A percentile compares a stretch with the other conserved stretches of the same genome.
These are phyloP conservation scores for Clarias fuscus DNA, from an alignment of 2,797 vertebrate genomes.

Conservation along the genomic window DNA sequence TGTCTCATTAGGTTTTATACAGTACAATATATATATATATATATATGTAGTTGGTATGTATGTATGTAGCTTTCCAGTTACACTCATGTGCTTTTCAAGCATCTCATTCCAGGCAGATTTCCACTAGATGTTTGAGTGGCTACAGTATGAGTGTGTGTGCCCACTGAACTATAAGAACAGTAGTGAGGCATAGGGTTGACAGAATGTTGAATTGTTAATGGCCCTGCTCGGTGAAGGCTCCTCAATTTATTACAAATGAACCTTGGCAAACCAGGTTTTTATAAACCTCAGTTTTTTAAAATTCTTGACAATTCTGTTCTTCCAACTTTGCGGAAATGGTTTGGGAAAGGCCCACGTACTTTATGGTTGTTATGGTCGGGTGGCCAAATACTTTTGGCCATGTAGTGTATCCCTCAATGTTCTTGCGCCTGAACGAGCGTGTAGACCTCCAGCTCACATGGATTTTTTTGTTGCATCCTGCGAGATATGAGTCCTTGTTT, in stretches of 20 bases:
- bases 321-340: background rate
- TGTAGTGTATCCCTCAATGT: background rate
- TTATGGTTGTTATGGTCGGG: background rate
- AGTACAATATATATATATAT: background rate
- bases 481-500: background rate
- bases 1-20: background rate
- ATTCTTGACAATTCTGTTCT: background rate
- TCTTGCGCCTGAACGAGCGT: background rate
- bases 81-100: background rate
- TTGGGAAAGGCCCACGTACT: background rate
- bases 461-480: background rate
- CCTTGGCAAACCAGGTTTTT: background rate
- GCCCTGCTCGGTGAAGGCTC: background rate
- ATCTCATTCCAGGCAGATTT: background rate
- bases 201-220: background rate
- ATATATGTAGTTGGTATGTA: background rate
- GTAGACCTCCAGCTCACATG: background rate
- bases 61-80: background rate
- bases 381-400: background rate
- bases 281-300: background rate
- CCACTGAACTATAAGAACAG: background rate
- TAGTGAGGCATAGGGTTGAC: background rate
- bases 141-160: background rate
- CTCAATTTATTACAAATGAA: background rate
- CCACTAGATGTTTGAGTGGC: background rate